phyloP scores from a whole-genome alignment of 2,797 vertebrate species.

The Phataginus tricuspis region DNA sequence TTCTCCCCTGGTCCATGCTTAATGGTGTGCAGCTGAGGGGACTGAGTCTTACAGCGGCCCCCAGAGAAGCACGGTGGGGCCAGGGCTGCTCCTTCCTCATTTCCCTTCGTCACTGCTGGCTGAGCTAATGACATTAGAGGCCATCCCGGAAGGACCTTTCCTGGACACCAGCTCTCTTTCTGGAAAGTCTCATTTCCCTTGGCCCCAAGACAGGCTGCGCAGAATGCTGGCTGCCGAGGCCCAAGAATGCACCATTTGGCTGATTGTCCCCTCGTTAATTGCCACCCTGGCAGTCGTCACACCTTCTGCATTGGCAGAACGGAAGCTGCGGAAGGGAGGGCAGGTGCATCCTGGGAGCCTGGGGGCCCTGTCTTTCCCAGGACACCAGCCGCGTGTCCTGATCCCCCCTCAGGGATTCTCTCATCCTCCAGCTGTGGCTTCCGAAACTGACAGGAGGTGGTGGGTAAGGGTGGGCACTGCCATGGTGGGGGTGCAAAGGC shows the following conservation, averaged over 20 bases:
- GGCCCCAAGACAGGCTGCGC: neutral
- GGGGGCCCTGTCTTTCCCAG: neutral
- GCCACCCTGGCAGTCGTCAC: neutral
- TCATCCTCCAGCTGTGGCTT: neutral
- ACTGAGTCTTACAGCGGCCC: neutral
- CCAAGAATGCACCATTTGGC: conserved; percentile 50
- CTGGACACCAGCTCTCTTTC: conserved; percentile 31
- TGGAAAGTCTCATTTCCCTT: conserved; percentile 20
- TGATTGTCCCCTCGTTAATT: conserved; percentile 12
- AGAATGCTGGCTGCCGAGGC: neutral
- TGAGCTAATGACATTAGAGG: neutral
- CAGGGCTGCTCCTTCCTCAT: neutral
- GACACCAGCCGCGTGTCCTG: neutral
- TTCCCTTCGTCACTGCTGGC: neutral
- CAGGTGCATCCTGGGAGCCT: neutral
- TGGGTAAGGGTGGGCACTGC: neutral
- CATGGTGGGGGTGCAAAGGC: too few relatives aligned
- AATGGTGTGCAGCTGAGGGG: neutral
- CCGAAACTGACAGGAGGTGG: neutral
- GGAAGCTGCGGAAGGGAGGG: conserved; percentile 15
- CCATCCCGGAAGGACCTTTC: neutral
- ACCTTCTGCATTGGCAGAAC: neutral
- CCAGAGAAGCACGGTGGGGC: neutral
- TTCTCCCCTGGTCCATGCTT: neutral
- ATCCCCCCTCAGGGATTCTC: neutral